These are phyloP conservation scores for Platynereis dumerilii DNA, from an alignment of 2,888 invertebrate genomes.

Conservation along the genomic window DNA sequence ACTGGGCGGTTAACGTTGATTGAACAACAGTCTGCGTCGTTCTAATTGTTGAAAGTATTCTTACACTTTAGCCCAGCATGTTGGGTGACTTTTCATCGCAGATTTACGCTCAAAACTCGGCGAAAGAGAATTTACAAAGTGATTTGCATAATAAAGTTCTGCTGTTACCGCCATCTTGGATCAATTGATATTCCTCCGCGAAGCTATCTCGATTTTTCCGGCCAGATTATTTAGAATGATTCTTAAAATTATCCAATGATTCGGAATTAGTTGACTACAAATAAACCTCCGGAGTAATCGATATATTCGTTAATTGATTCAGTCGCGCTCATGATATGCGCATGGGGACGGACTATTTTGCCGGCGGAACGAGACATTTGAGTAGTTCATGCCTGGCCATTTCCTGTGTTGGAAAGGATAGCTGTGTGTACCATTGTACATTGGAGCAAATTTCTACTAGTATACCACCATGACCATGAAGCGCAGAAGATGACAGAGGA, in stretches of 20 bases:
- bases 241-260: neutral
- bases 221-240: neutral
- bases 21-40: too few relatives aligned
- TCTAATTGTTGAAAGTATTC: too few relatives aligned
- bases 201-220: neutral
- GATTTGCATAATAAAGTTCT: slow-evolving; percentile 28
- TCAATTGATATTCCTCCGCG: slow-evolving; percentile 18
- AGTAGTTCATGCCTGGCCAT: slow-evolving; percentile 1
- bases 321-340: too few relatives aligned
- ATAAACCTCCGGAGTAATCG: too few relatives aligned
- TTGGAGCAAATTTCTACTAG: too few relatives aligned
- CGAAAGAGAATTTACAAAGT: slow-evolving; percentile 17
- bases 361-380: neutral
- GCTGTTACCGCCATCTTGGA: slow-evolving; percentile 23
- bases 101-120: too few relatives aligned
- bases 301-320: too few relatives aligned
- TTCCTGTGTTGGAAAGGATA: slow-evolving; percentile 2
- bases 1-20: too few relatives aligned
- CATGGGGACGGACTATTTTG: neutral
- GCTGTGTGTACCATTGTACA: too few relatives aligned
- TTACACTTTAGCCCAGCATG: too few relatives aligned
- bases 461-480: too few relatives aligned
- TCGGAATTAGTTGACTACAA: neutral
- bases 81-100: too few relatives aligned
- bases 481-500: slow-evolving; percentile 10